These are phyloP conservation scores for Globodera ellingtonae DNA, from an alignment of 1,140 invertebrate genomes.

Conservation along the genomic window DNA sequence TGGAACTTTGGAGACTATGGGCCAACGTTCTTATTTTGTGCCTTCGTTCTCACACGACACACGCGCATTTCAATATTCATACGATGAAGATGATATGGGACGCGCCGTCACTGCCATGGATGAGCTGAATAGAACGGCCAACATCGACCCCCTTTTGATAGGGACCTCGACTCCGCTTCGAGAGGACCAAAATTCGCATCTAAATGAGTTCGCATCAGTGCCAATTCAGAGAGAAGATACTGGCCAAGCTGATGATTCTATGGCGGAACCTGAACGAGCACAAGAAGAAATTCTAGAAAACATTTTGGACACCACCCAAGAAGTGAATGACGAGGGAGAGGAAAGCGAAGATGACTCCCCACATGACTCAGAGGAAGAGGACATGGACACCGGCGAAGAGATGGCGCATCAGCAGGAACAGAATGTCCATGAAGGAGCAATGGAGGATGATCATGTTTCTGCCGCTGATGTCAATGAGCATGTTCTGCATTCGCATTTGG, in stretches of 20 bases:
- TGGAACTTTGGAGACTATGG: not conserved
- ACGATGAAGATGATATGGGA: slow-evolving; percentile 6
- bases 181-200: slow-evolving; percentile 6
- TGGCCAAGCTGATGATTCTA: not conserved
- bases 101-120: not conserved
- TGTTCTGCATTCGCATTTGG: slow-evolving; percentile 15
- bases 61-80: not conserved
- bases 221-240: not conserved
- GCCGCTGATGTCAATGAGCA: slow-evolving; percentile 26
- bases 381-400: slow-evolving; percentile 40
- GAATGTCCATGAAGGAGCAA: slow-evolving; percentile 36
- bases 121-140: slow-evolving; percentile 12
- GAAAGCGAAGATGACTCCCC: slow-evolving; percentile 25
- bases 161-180: slow-evolving; percentile 10
- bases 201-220: not conserved
- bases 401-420: slow-evolving; percentile 27
- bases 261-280: not conserved
- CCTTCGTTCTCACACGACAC: not conserved
- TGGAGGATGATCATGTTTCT: slow-evolving; percentile 27
- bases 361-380: slow-evolving; percentile 46
- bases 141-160: slow-evolving; percentile 5
- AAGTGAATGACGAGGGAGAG: slow-evolving; percentile 42
- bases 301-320: slow-evolving; percentile 7
- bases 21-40: not conserved
- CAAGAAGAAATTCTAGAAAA: not conserved